Conservation (phyloP, 2,797 vertebrate genomes). For the Delichon dasypus region DNA sequence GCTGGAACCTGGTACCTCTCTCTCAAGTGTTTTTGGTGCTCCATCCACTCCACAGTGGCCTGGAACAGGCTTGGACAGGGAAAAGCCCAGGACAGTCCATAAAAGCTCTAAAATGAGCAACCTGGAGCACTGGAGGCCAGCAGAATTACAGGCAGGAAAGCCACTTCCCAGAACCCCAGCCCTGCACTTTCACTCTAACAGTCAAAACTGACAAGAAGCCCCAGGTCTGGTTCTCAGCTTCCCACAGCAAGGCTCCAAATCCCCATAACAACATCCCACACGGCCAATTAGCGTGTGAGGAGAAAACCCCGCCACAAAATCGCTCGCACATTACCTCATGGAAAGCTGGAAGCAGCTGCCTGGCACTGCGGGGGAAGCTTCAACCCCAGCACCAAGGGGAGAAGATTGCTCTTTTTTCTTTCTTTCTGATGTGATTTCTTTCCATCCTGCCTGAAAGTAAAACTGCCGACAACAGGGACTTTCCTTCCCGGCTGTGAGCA, state of each 20-base stretch:
- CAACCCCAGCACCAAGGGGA: not conserved
- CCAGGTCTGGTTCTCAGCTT: not conserved
- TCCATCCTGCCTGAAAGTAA: not conserved
- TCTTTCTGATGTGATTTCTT: not conserved
- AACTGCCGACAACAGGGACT: not conserved
- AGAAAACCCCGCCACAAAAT: not conserved
- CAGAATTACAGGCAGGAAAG: not conserved
- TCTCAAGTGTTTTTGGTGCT: not conserved
- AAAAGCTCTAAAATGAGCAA: not conserved
- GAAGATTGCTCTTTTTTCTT: not conserved
- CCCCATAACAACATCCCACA: not conserved
- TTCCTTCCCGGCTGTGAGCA: not conserved
- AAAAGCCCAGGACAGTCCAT: not conserved
- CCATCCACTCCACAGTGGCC: not conserved
- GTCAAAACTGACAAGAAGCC: not conserved
- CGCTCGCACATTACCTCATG: not conserved
- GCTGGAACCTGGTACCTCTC: not conserved
- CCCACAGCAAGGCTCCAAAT: conserved; percentile 1
- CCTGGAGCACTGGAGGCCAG: not conserved
- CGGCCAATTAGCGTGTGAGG: not conserved
- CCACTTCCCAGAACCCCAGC: not conserved
- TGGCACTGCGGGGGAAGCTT: not conserved
- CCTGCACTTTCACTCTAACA: conserved; percentile 1
- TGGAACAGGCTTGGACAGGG: rapidly evolving
- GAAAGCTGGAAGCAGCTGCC: not conserved